Conservation (phyloP, 1,140 invertebrate genomes). For the Medauroidea extradentata region DNA sequence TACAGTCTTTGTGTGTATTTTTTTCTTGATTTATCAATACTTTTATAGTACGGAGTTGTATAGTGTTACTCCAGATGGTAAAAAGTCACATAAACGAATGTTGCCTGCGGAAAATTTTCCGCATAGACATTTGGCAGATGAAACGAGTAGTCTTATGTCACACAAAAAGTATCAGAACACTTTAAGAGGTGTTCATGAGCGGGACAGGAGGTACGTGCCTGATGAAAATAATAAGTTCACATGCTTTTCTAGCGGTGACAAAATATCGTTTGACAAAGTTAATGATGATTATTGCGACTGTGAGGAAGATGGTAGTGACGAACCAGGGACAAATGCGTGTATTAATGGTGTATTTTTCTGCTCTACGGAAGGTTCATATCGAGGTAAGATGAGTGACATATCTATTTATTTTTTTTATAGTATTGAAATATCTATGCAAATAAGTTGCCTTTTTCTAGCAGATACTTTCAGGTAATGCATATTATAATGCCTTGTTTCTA, state of each 20-base stretch:
- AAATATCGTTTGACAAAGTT: constrained; percentile 58
- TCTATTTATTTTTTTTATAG: not conserved
- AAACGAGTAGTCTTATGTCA: too few relatives aligned
- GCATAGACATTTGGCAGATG: too few relatives aligned
- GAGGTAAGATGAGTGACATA: not conserved
- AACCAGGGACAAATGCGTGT: constrained; percentile 88
- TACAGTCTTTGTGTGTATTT: too few relatives aligned
- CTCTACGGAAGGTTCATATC: constrained; percentile 42
- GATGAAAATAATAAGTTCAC: constrained; percentile 40
- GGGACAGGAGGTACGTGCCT: constrained; percentile 32
- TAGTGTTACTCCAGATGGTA: too few relatives aligned
- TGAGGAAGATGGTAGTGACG: constrained; percentile 74
- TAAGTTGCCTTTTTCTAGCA: too few relatives aligned
- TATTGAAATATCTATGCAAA: too few relatives aligned
- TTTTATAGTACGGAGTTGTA: too few relatives aligned
- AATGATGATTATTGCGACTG: constrained; percentile 97
- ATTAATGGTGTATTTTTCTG: constrained; percentile 77
- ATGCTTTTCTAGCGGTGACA: constrained; percentile 41
- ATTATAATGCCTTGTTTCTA: too few relatives aligned
- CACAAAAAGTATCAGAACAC: not conserved
- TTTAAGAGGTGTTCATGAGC: not conserved
- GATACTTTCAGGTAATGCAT: too few relatives aligned
- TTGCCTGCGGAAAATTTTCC: too few relatives aligned
- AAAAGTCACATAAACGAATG: too few relatives aligned
- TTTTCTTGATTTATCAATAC: too few relatives aligned